Evolutionary conservation across 2,797 vertebrate genomes (phyloP).

Genomic region (Notamacropus eugenii): DNA sequence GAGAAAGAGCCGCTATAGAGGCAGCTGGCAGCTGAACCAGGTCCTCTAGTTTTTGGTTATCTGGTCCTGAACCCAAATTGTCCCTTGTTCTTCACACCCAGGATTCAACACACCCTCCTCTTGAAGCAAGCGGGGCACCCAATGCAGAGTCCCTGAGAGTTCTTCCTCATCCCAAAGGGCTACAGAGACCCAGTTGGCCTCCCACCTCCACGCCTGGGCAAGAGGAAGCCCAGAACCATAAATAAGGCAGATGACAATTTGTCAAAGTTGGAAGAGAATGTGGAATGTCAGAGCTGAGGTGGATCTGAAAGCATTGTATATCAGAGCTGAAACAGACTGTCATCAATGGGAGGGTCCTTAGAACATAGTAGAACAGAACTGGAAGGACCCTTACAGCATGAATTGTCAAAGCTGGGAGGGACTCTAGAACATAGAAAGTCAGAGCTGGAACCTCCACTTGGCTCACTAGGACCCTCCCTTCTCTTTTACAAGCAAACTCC

Average conservation of each 20-base stretch:
- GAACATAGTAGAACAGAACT: neutral
- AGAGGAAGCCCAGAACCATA: neutral
- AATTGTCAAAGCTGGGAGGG: neutral
- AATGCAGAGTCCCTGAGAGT: neutral
- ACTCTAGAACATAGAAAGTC: neutral
- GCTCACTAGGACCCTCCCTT: neutral
- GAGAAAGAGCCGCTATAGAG: conserved; percentile 49
- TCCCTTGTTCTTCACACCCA: neutral
- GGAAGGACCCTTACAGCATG: neutral
- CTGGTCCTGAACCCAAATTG: neutral
- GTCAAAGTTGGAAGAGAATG: neutral
- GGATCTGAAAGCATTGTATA: neutral
- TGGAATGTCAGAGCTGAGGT: neutral
- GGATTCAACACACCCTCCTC: neutral
- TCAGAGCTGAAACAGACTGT: neutral
- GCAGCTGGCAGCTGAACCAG: neutral
- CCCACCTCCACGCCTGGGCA: neutral
- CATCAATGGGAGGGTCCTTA: neutral
- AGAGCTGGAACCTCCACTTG: neutral
- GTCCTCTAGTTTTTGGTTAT: neutral
- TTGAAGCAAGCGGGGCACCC: neutral
- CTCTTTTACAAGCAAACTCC: neutral
- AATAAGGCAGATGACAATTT: neutral
- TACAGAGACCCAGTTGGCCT: neutral
- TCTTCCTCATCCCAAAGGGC: neutral